Conservation (phyloP, 2,888 invertebrate genomes). For the Asteroscopus sphinx region DNA sequence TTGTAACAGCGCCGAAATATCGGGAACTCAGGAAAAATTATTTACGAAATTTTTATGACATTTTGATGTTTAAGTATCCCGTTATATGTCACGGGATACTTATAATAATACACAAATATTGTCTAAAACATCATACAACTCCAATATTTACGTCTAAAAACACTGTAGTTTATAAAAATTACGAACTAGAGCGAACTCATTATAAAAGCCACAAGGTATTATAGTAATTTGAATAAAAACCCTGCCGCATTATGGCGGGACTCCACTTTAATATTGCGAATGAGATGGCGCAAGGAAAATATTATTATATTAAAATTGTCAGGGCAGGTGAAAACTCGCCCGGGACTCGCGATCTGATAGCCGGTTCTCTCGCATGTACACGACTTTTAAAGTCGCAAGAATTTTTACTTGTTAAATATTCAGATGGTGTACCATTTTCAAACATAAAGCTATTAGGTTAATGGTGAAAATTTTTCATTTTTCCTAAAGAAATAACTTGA, state of each 20-base stretch:
- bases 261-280: slow-evolving; percentile 64
- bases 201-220: slow-evolving; percentile 51
- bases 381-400: slow-evolving; percentile 52
- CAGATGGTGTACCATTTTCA: slow-evolving; percentile 27
- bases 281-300: slow-evolving; percentile 61
- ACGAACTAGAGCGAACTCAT: slow-evolving; percentile 43
- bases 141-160: slow-evolving; percentile 15
- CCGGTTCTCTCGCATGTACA: slow-evolving; percentile 43
- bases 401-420: slow-evolving; percentile 53
- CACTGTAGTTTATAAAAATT: slow-evolving; percentile 39
- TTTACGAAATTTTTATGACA: no score
- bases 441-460: slow-evolving; percentile 48
- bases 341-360: slow-evolving; percentile 65
- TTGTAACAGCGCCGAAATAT: no score
- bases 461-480: slow-evolving; percentile 39
- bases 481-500: slow-evolving; percentile 38
- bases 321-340: slow-evolving; percentile 70
- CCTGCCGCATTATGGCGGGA: slow-evolving; percentile 33
- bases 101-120: slow-evolving; percentile 8
- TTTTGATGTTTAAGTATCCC: no score
- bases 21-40: no score
- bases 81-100: no score
- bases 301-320: slow-evolving; percentile 81
- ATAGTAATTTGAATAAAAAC: slow-evolving; percentile 63
- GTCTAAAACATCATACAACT: neutral